Base-by-base conservation (phyloP, 2,113 vertebrate genomes). In the Sapayoa aenigma region DNA sequence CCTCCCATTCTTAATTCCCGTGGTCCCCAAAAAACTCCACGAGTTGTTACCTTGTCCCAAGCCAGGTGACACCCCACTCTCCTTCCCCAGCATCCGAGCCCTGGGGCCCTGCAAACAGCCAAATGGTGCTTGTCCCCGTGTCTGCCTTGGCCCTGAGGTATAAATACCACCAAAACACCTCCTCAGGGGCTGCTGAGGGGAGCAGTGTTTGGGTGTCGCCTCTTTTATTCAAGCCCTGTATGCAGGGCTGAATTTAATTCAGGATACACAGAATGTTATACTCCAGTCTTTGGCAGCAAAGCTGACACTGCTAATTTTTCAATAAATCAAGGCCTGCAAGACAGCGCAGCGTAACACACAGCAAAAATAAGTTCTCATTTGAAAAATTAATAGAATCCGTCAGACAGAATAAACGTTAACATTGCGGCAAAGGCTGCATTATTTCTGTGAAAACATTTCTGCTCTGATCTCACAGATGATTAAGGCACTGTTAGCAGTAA, bases 11-110 rank as follows among this genome's bases (percentile, higher is more conserved):
- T 0, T 11, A 12, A 0, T 18, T 33, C 42, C 42, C 13, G 1
- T 5, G 72, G 22, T 35, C 35, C 35, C 4, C 0, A 2, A 7
- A 2, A 8, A 44, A 35, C 5, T 14, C 46, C 22, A 2, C 0
- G 3, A 6, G 25, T 16, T 33, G 16, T 22, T 59, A 16, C 11
- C 30, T 39, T 62, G 28, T n/a, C 59, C 28, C 27, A 11, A 50
- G 33, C 9, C 30, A 24, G 47, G 5, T 1, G 6, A 56, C 37
- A 28, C 14, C 22, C 14, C 30, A 2, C 1, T 1, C 6, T 14
- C 25, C 20, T 37, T 41, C 39, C 19, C 5, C 20, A 24, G 50
- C 24, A 24, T 6, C 27, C 1, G 5, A 69, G 33, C 47, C n/a
- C 28, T 37, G 65, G 12, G 12, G n/a, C 47, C 9, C 35, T 27